Evolutionary conservation across 2,113 vertebrate species (phyloP).

Genomic region (Ceyx cyanopectus): DNA sequence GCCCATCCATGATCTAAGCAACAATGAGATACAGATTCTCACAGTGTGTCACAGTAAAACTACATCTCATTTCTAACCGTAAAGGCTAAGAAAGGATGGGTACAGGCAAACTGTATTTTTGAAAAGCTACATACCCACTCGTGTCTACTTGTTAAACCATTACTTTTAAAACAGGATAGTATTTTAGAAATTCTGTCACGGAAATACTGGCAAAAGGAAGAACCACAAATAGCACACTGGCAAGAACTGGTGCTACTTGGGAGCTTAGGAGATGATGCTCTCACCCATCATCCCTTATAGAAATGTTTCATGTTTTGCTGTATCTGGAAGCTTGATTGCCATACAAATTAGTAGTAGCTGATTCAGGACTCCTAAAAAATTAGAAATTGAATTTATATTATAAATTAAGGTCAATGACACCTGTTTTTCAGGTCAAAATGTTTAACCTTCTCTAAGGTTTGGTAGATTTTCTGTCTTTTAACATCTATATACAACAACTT

Average conservation of each 20-base stretch:
- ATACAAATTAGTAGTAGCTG: neutral
- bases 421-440: neutral
- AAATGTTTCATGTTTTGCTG: neutral
- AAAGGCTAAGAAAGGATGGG: neutral
- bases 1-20: conserved; percentile 66
- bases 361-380: neutral
- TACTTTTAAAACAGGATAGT: neutral
- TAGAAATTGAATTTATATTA: neutral
- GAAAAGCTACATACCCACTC: neutral
- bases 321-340: neutral
- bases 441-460: neutral
- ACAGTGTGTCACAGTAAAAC: conserved; percentile 43
- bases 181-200: neutral
- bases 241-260: neutral
- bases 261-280: neutral
- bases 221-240: neutral
- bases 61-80: neutral
- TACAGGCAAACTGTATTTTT: neutral
- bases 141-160: neutral
- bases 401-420: neutral
- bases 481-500: neutral
- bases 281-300: neutral
- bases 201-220: neutral
- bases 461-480: neutral
- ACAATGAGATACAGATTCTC: conserved; percentile 59